phyloP scores from a whole-genome alignment of 2,888 invertebrate species.

The Polylopha cassiicola region DNA sequence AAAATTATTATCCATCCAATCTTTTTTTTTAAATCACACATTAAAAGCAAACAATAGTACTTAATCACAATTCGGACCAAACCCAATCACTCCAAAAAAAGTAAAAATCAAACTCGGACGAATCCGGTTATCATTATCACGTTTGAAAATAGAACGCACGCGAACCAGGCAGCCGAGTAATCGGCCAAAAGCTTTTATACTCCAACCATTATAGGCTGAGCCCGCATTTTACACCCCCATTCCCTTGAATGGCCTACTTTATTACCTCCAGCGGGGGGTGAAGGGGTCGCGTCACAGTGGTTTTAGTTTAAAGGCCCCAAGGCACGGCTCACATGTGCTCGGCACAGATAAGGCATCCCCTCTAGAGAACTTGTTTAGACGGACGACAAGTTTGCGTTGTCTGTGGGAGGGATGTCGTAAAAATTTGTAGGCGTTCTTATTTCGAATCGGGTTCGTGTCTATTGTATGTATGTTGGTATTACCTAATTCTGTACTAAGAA shows the following conservation, averaged over 20 bases:
- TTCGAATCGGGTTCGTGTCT: too few species aligned
- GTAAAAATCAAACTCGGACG: conserved; percentile 24
- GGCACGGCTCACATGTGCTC: conserved; percentile 70
- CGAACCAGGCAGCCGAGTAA: conserved; percentile 70
- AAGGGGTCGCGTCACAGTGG: conserved; percentile 53
- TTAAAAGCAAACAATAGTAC: too few species aligned
- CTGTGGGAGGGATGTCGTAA: conserved; percentile 50
- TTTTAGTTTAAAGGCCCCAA: conserved; percentile 63
- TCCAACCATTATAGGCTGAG: conserved; percentile 46
- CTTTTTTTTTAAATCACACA: too few species aligned
- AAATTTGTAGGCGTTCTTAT: conserved; percentile 28
- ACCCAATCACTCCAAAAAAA: conserved; percentile 13
- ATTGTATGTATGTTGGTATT: too few species aligned
- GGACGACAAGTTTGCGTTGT: conserved; percentile 67
- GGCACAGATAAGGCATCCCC: conserved; percentile 71
- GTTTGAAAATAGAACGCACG: conserved; percentile 75
- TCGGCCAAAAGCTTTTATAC: conserved; percentile 71
- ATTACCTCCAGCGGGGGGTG: conserved; percentile 47
- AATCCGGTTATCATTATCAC: conserved; percentile 73
- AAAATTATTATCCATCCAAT: too few species aligned
- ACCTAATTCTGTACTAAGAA: too few species aligned
- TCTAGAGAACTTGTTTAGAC: conserved; percentile 72
- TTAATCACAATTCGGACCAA: too few species aligned
- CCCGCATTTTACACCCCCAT: conserved; percentile 56
- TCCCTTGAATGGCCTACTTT: conserved; percentile 60